Evolutionary conservation across 2,888 invertebrate species (phyloP).

Genomic region (Hyposoter dolosus): DNA sequence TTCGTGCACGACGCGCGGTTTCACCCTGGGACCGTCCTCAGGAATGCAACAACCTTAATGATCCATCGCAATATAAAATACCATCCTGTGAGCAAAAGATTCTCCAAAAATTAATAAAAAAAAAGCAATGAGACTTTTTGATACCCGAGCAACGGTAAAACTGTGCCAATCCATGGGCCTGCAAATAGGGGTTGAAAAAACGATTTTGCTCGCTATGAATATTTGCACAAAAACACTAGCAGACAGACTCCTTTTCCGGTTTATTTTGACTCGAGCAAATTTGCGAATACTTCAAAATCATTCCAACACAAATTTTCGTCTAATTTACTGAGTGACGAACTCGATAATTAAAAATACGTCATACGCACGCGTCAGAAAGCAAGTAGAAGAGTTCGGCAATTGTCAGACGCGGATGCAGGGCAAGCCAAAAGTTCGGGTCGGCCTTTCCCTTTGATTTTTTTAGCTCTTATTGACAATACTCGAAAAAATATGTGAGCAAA

Average conservation of each 20-base stretch:
- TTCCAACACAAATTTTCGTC: neutral
- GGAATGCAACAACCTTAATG: slow-evolving; percentile 80
- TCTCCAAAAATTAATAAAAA: slow-evolving; percentile 14
- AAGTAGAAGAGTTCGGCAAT: slow-evolving; percentile 59
- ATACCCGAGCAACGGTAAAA: neutral
- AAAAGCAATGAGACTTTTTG: slow-evolving; percentile 5
- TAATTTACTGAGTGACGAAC: neutral
- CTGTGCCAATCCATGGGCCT: neutral
- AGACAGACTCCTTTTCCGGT: neutral
- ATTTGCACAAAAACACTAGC: neutral
- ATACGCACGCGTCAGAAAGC: neutral
- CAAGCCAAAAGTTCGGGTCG: neutral
- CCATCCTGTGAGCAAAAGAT: slow-evolving; percentile 35
- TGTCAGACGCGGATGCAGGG: slow-evolving; percentile 21
- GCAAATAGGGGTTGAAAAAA: slow-evolving; percentile 20
- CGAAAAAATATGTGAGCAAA: neutral
- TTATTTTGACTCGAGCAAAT: neutral
- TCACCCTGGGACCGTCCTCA: slow-evolving; percentile 72
- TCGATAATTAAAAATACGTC: neutral
- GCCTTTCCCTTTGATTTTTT: neutral
- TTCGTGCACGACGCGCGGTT: slow-evolving; percentile 59
- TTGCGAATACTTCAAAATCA: neutral
- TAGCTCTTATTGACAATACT: neutral
- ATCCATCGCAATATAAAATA: slow-evolving; percentile 66
- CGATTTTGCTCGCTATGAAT: neutral